Percentiles rank a stretch among this genome's conserved stretches.
phyloP scores from a whole-genome alignment of 2,888 invertebrate genomes.

The Stramonita haemastoma region DNA sequence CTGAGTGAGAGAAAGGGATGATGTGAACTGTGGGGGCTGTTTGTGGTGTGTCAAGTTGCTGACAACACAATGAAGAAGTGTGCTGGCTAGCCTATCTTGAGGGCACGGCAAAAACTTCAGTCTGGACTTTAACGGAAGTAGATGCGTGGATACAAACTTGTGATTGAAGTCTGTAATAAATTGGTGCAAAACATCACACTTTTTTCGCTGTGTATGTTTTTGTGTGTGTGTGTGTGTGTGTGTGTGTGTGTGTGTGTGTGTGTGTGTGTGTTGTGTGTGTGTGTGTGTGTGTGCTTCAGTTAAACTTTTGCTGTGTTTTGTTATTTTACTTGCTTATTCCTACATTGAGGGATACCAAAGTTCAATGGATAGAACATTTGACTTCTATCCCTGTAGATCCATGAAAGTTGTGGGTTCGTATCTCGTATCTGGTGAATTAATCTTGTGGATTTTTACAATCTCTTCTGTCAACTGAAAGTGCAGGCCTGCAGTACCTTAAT shows the following conservation, averaged over 20 bases:
- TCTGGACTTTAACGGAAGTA: not conserved
- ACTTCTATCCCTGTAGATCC: too few species aligned
- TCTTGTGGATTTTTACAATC: too few species aligned
- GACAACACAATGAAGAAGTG: not conserved
- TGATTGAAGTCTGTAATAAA: conserved; percentile 30
- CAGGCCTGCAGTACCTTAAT: too few species aligned
- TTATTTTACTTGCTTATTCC: too few species aligned
- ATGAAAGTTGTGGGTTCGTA: too few species aligned
- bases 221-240: not conserved
- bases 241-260: not conserved
- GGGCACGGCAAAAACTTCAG: not conserved
- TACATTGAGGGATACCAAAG: too few species aligned
- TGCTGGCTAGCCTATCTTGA: not conserved
- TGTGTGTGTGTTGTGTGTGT: not conserved
- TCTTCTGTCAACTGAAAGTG: too few species aligned
- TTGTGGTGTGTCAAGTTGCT: not conserved
- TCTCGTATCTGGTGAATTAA: too few species aligned
- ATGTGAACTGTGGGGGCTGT: not conserved
- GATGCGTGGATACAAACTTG: conserved; percentile 38
- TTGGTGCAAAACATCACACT: not conserved
- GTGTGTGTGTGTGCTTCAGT: not conserved
- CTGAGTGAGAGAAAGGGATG: conserved; percentile 6
- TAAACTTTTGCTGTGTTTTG: too few species aligned
- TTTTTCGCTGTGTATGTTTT: not conserved
- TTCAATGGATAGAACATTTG: too few species aligned